Base-by-base conservation (phyloP, 2,888 invertebrate genomes). In the Agelastica alni region DNA sequence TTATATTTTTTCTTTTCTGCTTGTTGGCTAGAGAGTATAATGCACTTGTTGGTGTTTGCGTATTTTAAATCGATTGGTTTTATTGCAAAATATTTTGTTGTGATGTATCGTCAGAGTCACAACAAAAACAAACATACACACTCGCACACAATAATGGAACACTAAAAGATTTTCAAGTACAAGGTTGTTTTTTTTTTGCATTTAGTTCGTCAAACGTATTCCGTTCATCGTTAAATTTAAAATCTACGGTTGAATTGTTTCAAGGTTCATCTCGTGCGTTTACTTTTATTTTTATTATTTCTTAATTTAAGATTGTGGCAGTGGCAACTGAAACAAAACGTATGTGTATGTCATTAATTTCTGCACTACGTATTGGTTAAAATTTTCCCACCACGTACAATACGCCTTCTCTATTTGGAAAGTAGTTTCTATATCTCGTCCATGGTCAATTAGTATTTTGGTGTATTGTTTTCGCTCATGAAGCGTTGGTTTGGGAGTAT, bases 261-360 rank as follows among this genome's bases (percentile, higher is more conserved):
- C 26, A 26, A 26, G 26, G 26, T 26, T 26, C 9, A 7, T 26
- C 7, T 26, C 9, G 26, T 26, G 3, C 6, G 26, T 14, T 32
- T 28, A 16, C 22, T 39, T 30, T 41, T 26, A 39, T 34, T 7
- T 30, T n/a, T 22, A n/a, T n/a, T n/a, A n/a, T n/a, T n/a, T n/a
- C n/a, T n/a, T n/a, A n/a, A n/a, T n/a, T n/a, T n/a, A n/a, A n/a
- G n/a, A n/a, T n/a, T n/a, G n/a, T n/a, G n/a, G n/a, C n/a, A n/a
- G n/a, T n/a, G n/a, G n/a, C n/a, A n/a, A n/a, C n/a, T n/a, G n/a
- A n/a, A n/a, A n/a, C n/a, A n/a, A n/a, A n/a, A n/a, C n/a, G n/a
- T n/a, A n/a, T n/a, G n/a, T n/a, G n/a, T n/a, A n/a, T n/a, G n/a
- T n/a, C n/a, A n/a, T n/a, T n/a, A n/a, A n/a, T n/a, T n/a, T n/a